A percentile compares a stretch with the other conserved stretches of the same genome.
phyloP scores from a whole-genome alignment of 1,140 invertebrate species.

The Ceratina japonica region DNA sequence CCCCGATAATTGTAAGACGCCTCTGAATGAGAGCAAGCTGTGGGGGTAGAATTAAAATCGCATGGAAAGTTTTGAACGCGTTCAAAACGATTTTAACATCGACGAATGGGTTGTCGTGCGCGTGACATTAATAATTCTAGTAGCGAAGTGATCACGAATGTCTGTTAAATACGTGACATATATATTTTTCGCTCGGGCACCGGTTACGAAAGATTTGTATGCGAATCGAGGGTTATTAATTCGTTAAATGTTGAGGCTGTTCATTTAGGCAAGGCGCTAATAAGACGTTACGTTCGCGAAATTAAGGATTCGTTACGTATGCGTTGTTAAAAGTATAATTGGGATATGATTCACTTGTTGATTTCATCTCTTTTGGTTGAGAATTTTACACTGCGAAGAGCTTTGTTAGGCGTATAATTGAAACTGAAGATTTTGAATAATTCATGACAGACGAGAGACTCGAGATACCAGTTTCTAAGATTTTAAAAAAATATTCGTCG shows the following conservation, averaged over 20 bases:
- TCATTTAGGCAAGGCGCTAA: not conserved
- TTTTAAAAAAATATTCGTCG: not conserved
- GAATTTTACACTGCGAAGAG: no score
- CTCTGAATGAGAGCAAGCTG: not conserved
- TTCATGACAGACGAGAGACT: not conserved
- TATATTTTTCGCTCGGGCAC: not conserved
- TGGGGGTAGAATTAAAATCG: conserved; percentile 4
- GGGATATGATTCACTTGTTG: not conserved
- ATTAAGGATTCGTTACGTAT: not conserved
- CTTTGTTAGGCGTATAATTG: not conserved
- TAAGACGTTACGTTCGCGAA: not conserved
- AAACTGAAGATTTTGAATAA: not conserved
- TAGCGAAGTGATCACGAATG: conserved; percentile 3
- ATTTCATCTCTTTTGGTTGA: not conserved
- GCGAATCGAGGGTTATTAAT: not conserved
- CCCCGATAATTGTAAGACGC: not conserved
- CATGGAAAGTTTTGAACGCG: conserved; percentile 15
- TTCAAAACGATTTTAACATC: not conserved
- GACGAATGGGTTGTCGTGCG: not conserved
- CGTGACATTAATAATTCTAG: conserved; percentile 7
- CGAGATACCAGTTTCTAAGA: not conserved
- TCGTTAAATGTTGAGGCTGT: not conserved
- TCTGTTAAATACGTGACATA: conserved; percentile 14
- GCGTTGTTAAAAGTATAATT: not conserved
- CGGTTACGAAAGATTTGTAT: not conserved